A percentile compares a stretch with the other conserved stretches of the same genome.
Conservation (phyloP, 2,888 invertebrate species). For the Aphodius granarius region DNA sequence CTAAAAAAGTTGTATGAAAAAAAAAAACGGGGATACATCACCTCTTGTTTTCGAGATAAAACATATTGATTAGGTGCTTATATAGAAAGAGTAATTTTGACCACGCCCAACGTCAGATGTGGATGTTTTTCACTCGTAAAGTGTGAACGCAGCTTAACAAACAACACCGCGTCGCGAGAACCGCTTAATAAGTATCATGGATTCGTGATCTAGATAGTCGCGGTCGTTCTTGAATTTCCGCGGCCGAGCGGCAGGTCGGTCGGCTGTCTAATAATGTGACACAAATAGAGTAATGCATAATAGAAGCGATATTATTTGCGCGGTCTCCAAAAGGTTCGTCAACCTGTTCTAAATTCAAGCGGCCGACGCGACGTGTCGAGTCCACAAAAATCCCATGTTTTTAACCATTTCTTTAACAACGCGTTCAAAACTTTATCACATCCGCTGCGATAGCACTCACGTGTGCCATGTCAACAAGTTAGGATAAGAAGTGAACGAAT, state of each 20-base stretch:
- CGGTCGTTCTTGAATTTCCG: slow-evolving; percentile 13
- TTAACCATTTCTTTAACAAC: neutral
- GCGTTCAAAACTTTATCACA: neutral
- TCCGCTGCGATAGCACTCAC: neutral
- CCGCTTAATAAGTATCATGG: slow-evolving; percentile 21
- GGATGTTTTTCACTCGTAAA: neutral
- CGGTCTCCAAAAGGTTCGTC: neutral
- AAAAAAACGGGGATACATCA: too few relatives aligned
- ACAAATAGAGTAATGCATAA: neutral
- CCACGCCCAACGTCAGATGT: too few relatives aligned
- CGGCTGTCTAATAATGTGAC: neutral
- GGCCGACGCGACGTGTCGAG: neutral
- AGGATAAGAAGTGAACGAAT: neutral
- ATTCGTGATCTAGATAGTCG: slow-evolving; percentile 24
- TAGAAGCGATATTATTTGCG: neutral
- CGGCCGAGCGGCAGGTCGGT: neutral
- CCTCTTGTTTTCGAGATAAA: too few relatives aligned
- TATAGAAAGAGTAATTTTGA: too few relatives aligned
- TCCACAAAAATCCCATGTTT: neutral
- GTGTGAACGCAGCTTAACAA: neutral
- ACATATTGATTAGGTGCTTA: too few relatives aligned
- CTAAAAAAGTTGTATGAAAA: too few relatives aligned
- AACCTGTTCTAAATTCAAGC: neutral
- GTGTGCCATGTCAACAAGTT: neutral
- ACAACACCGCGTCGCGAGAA: neutral